These are phyloP conservation scores for Zaprionus nigranus DNA, from an alignment of 1,140 invertebrate genomes.

Conservation along the genomic window DNA sequence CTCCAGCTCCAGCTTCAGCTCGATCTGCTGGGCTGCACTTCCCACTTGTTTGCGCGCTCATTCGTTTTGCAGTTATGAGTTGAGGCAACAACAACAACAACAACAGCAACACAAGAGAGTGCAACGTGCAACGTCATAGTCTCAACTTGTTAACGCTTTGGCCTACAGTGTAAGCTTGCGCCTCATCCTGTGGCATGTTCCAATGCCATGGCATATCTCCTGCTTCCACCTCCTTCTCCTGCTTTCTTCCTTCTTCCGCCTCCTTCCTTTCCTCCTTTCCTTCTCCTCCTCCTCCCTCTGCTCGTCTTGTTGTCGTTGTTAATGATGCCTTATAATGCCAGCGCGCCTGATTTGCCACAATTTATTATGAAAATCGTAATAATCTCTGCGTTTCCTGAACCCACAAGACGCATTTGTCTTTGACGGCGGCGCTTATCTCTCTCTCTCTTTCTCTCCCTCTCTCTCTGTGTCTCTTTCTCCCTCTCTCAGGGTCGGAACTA, in stretches of 20 bases:
- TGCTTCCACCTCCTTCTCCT: neutral
- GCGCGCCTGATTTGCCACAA: slow-evolving; percentile 82
- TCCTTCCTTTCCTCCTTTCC: neutral
- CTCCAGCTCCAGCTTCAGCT: slow-evolving; percentile 2
- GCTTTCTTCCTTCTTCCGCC: neutral
- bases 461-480: no score
- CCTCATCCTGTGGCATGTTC: slow-evolving; percentile 52
- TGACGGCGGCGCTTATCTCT: slow-evolving; percentile 72
- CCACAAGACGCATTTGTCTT: slow-evolving; percentile 83
- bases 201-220: slow-evolving; percentile 6
- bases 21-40: slow-evolving; percentile 53
- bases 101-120: neutral
- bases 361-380: slow-evolving; percentile 83
- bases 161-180: slow-evolving; percentile 78
- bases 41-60: slow-evolving; percentile 72
- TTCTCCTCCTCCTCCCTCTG: neutral
- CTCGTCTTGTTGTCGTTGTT: slow-evolving; percentile 72
- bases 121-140: slow-evolving; percentile 58
- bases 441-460: neutral
- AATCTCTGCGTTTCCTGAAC: slow-evolving; percentile 80
- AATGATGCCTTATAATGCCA: slow-evolving; percentile 84
- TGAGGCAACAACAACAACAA: slow-evolving; percentile 33
- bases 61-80: slow-evolving; percentile 57
- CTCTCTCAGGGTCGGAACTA: neutral
- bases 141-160: slow-evolving; percentile 78